Percentiles rank a stretch among this genome's conserved stretches.
phyloP scores from a whole-genome alignment of 1,140 invertebrate genomes.

The Heliothis subflexa region DNA sequence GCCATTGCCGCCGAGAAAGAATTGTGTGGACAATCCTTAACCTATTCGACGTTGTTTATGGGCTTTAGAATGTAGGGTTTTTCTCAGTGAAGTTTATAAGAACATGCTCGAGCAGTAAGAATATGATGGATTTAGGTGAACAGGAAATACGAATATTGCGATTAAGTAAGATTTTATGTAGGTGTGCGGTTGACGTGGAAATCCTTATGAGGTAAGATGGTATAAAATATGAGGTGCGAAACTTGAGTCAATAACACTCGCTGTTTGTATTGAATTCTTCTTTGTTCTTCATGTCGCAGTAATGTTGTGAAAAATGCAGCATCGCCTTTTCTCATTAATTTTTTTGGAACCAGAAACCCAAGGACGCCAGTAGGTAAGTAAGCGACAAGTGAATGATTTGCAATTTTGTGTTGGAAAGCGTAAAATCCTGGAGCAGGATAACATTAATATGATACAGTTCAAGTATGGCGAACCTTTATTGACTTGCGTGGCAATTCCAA shows the following conservation, averaged over 20 bases:
- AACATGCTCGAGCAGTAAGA: no score
- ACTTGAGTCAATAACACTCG: background rate
- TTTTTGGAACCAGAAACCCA: no score
- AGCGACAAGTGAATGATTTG: no score
- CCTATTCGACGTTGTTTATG: slow-evolving; percentile 30
- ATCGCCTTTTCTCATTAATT: no score
- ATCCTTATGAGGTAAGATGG: background rate
- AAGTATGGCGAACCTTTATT: no score
- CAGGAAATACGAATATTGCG: slow-evolving; percentile 9
- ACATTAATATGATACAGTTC: no score
- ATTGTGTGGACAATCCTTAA: slow-evolving; percentile 49
- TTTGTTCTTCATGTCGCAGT: background rate
- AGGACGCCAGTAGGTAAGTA: no score
- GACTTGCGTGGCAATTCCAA: no score
- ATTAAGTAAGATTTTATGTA: slow-evolving; percentile 10
- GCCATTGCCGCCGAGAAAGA: slow-evolving; percentile 52
- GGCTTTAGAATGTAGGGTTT: background rate
- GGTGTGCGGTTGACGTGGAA: background rate
- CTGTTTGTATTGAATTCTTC: background rate
- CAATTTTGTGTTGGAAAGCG: no score
- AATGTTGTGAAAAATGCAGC: no score
- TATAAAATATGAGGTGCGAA: background rate
- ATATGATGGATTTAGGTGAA: background rate
- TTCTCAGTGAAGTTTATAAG: background rate
- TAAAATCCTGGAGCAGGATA: no score